A percentile compares a stretch with the other conserved stretches of the same genome.
Conservation (phyloP, 2,888 invertebrate genomes). For the Synanthedon tipuliformis region DNA sequence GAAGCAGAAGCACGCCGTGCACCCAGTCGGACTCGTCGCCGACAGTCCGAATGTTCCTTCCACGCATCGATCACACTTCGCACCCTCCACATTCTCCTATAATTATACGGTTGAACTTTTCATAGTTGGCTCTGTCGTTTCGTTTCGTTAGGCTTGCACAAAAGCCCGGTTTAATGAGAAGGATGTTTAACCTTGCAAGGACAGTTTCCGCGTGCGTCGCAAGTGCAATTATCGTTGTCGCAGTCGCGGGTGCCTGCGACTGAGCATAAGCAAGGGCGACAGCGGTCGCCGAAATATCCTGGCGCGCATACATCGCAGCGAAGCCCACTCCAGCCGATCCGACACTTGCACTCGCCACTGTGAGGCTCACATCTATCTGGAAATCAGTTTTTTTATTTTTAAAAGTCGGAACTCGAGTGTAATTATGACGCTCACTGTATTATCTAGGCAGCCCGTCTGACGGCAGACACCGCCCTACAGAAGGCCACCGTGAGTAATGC, state of each 20-base stretch:
- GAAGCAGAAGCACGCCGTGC: conserved; percentile 97
- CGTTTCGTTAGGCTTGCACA: too few relatives aligned
- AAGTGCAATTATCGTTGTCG: conserved; percentile 73
- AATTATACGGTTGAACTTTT: neutral
- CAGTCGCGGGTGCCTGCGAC: conserved; percentile 75
- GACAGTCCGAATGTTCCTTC: conserved; percentile 89
- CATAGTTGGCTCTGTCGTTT: too few relatives aligned
- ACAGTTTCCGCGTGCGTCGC: conserved; percentile 82
- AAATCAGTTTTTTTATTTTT: neutral
- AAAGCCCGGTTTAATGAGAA: too few relatives aligned
- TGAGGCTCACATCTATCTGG: conserved; percentile 74
- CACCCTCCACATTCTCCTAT: conserved; percentile 84
- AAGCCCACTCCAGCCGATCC: conserved; percentile 78
- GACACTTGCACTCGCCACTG: conserved; percentile 82
- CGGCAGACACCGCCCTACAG: too few relatives aligned
- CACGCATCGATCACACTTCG: conserved; percentile 85
- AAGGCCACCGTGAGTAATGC: too few relatives aligned
- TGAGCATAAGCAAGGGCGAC: conserved; percentile 87
- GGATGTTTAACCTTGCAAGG: conserved; percentile 80
- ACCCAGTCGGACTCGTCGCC: conserved; percentile 82
- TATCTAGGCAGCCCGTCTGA: too few relatives aligned
- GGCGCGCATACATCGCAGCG: conserved; percentile 85
- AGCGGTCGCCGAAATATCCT: conserved; percentile 90
- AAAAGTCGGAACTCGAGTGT: too few relatives aligned
- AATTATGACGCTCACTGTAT: too few relatives aligned